Evolutionary conservation across 2,888 invertebrate species (phyloP).

Genomic region (Eupithecia subfuscata): DNA sequence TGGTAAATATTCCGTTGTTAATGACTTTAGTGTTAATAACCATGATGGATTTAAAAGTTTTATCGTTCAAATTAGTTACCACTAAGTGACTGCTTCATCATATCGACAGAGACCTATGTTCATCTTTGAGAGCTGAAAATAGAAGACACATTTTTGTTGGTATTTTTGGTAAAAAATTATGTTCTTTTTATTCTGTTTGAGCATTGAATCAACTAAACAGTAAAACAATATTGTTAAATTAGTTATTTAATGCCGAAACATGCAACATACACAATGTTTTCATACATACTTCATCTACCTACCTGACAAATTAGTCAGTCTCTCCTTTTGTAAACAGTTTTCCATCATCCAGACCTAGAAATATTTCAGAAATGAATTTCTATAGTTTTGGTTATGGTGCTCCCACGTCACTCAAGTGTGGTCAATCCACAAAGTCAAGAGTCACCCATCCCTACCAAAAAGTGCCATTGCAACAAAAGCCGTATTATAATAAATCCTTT

Average conservation of each 20-base stretch:
- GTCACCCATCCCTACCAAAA: background rate
- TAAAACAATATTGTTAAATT: background rate
- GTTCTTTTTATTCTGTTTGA: background rate
- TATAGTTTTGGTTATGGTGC: background rate
- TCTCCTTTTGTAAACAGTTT: background rate
- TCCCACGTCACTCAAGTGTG: background rate
- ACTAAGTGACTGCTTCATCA: constrained; percentile 59
- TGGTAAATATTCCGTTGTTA: no score
- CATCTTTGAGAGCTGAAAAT: constrained; percentile 36
- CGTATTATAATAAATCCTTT: constrained; percentile 14
- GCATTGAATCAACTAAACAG: background rate
- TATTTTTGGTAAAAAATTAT: background rate
- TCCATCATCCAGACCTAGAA: background rate
- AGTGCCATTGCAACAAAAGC: constrained; percentile 1
- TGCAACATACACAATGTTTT: no score
- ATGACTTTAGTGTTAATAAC: no score
- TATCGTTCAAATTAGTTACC: constrained; percentile 68
- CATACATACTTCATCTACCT: no score
- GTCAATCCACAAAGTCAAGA: background rate
- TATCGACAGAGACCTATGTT: constrained; percentile 36
- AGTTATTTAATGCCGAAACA: no score
- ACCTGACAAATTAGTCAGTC: background rate
- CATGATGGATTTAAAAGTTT: no score
- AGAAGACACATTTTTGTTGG: background rate
- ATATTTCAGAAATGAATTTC: background rate